A percentile compares a stretch with the other conserved stretches of the same genome.
Conservation (phyloP, 2,113 vertebrate genomes). For the Struthio camelus region DNA sequence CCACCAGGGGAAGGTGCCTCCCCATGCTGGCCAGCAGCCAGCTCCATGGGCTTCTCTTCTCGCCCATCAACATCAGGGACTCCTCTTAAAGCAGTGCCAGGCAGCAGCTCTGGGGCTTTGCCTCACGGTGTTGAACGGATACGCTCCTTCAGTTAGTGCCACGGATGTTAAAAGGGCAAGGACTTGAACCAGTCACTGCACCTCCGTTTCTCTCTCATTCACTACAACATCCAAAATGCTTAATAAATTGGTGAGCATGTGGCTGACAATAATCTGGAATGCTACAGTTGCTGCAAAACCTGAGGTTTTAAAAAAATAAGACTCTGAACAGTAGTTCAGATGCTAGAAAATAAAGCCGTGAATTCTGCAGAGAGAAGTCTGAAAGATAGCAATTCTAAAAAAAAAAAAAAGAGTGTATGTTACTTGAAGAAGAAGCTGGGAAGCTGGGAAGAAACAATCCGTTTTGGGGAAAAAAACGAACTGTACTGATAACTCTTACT, state of each 20-base stretch:
- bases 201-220: not conserved
- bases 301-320: not conserved
- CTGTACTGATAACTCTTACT: not conserved
- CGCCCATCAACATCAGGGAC: not conserved
- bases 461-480: not conserved
- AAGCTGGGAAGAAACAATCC: not conserved
- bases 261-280: not conserved
- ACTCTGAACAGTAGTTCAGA: not conserved
- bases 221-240: not conserved
- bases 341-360: not conserved
- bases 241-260: not conserved
- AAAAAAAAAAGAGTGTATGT: not conserved
- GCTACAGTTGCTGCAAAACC: not conserved
- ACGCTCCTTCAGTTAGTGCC: not conserved
- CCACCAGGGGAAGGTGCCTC: not conserved
- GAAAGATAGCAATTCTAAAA: not conserved
- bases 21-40: not conserved
- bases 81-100: not conserved
- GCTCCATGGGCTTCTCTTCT: not conserved
- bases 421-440: not conserved
- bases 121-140: not conserved
- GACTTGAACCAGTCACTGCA: not conserved
- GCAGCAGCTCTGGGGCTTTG: not conserved
- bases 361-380: not conserved
- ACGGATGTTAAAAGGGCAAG: not conserved